Evolutionary conservation across 2,797 vertebrate genomes (phyloP), one percentile per base, ranked within the genome.

Genomic region (Sternarchorhynchus goeldii): DNA sequence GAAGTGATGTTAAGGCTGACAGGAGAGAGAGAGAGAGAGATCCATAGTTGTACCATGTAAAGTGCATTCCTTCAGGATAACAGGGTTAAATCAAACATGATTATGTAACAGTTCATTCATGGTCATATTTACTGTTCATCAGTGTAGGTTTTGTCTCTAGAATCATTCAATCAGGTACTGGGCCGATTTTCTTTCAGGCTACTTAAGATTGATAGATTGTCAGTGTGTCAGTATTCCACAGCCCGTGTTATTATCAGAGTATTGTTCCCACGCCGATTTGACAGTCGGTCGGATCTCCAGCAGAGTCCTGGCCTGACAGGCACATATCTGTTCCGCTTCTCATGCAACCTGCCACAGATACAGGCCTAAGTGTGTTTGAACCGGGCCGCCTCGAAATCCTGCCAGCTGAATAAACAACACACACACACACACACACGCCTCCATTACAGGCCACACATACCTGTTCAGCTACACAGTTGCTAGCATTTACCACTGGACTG

Each of bases 351-450:
- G 64, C 76, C 67, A 81, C 84, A 88, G 84, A 86, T 82, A 86
- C 86, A 87, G 86, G 89, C 86, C 81, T 82, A 85, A 84, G 88
- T 86, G 36, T 88, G 88, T 90, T 89, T 88, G 86, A 90, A 90
- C 90, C 87, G 91, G 25, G 90, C 91, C 87, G 79, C 82, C 73
- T 69, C 89, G 89, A 93, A 94, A 91, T 91, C 87, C 84, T 90
- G 85, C 88, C 92, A 93, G 92, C 93, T 93, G 92, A 93, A 89
- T 83, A 93, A 94, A 94, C 89, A 81, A 92, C 68, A 71, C 50
- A 55, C 73, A 69, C 50, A 17, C 65, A 39, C 29, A 65, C 56
- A 72, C 77, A 56, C 60, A 60, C 68, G 62, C 62, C 81, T 63
- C 82, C 32, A 65, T 71, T 73, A 31, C 78, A 59, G 62, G 66